Percentiles rank a stretch among this genome's conserved stretches.
phyloP scores from a whole-genome alignment of 2,113 vertebrate genomes.

The Ailurus styani region DNA sequence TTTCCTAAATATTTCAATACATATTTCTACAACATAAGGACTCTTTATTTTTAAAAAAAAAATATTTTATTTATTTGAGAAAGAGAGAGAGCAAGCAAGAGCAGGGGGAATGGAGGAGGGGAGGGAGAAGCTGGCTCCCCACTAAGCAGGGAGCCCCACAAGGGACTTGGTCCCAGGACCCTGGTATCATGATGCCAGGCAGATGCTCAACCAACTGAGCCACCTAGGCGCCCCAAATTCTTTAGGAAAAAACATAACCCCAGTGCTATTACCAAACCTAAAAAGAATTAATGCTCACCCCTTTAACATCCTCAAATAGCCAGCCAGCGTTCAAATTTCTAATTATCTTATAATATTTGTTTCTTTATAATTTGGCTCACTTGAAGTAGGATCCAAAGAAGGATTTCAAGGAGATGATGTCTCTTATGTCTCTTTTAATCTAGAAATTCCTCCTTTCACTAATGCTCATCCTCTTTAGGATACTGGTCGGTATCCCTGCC shows the following conservation, averaged over 20 bases:
- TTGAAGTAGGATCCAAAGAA: constrained; percentile 24
- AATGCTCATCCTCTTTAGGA: neutral
- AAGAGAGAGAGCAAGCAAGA: neutral
- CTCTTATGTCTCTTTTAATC: neutral
- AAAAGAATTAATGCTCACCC: neutral
- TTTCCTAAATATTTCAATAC: neutral
- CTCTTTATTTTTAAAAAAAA: neutral
- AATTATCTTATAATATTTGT: neutral
- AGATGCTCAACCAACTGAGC: neutral
- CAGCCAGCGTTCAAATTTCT: neutral
- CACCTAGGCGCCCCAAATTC: neutral
- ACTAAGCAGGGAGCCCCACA: neutral
- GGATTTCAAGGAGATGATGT: neutral
- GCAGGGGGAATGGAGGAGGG: neutral
- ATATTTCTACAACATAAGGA: neutral
- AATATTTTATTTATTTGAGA: neutral
- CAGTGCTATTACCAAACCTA: neutral
- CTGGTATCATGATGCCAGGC: neutral
- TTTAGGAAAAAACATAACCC: neutral
- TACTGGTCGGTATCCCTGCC: neutral
- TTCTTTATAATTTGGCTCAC: neutral
- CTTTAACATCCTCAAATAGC: neutral
- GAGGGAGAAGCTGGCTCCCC: neutral
- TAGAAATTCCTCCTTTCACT: neutral
- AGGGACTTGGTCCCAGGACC: neutral